Percentiles rank a stretch among this genome's conserved stretches.
phyloP scores from a whole-genome alignment of 2,797 vertebrate species.

The Pteropus rufus region DNA sequence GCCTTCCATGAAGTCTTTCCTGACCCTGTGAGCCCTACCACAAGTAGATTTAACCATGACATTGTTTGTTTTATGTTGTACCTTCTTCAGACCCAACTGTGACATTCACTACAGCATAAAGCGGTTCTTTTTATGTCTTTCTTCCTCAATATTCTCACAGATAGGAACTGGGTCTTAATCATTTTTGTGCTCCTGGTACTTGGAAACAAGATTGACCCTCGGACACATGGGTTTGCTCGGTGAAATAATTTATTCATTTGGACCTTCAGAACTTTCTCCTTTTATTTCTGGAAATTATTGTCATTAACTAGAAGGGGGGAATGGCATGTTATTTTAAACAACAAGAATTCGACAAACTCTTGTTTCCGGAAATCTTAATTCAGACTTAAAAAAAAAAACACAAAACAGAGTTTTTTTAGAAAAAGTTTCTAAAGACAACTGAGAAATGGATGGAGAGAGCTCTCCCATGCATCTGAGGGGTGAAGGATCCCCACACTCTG shows the following conservation, averaged over 20 bases:
- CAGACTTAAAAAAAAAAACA: neutral
- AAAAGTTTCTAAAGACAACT: neutral
- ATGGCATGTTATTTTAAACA: neutral
- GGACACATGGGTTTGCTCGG: neutral
- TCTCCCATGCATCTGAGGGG: no score
- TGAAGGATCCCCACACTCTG: neutral
- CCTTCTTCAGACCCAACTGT: neutral
- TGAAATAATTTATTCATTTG: neutral
- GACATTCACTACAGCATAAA: neutral
- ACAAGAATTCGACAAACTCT: neutral
- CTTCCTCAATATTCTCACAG: neutral
- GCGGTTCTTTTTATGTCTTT: neutral
- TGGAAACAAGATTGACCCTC: neutral
- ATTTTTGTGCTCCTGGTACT: neutral
- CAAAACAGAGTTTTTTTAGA: neutral
- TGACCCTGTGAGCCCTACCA: neutral
- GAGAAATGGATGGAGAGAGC: neutral
- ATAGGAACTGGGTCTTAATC: neutral
- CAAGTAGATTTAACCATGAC: neutral
- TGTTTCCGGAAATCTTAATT: neutral
- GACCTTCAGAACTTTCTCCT: neutral
- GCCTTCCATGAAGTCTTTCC: neutral
- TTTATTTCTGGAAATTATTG: slow-evolving; percentile 23
- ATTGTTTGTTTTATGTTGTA: neutral
- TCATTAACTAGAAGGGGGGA: neutral